Conservation (phyloP, 2,888 invertebrate species). For the Aphrophora alni region DNA sequence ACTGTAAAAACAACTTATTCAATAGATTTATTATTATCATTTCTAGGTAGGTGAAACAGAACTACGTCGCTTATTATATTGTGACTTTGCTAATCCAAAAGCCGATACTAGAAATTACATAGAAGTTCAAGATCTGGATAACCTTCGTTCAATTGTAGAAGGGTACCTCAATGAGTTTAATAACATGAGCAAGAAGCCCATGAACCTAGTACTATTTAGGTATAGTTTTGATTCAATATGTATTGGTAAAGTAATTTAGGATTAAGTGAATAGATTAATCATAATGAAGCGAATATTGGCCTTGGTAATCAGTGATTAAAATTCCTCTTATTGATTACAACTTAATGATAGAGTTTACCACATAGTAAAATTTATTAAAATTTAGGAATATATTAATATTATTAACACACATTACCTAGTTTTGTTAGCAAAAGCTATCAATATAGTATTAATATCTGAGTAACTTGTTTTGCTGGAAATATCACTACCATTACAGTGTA, state of each 20-base stretch:
- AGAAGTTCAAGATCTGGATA: conserved; percentile 85
- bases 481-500: too few species aligned
- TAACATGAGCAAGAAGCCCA: conserved; percentile 95
- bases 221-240: conserved; percentile 5
- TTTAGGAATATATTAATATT: too few species aligned
- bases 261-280: background rate
- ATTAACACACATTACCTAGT: too few species aligned
- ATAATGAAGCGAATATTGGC: too few species aligned
- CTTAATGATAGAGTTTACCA: too few species aligned
- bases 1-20: too few species aligned
- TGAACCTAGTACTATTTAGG: conserved; percentile 92
- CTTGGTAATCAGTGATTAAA: too few species aligned
- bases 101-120: conserved; percentile 86
- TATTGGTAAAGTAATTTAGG: background rate
- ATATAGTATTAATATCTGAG: too few species aligned
- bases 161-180: conserved; percentile 90
- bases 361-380: too few species aligned
- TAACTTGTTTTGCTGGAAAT: too few species aligned
- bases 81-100: conserved; percentile 95
- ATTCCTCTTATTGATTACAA: too few species aligned
- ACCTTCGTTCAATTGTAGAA: conserved; percentile 82
- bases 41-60: conserved; percentile 78
- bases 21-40: background rate
- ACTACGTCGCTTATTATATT: conserved; percentile 86
- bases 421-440: too few species aligned